Conservation (phyloP, 2,888 invertebrate genomes). For the Brenthis hecate region DNA sequence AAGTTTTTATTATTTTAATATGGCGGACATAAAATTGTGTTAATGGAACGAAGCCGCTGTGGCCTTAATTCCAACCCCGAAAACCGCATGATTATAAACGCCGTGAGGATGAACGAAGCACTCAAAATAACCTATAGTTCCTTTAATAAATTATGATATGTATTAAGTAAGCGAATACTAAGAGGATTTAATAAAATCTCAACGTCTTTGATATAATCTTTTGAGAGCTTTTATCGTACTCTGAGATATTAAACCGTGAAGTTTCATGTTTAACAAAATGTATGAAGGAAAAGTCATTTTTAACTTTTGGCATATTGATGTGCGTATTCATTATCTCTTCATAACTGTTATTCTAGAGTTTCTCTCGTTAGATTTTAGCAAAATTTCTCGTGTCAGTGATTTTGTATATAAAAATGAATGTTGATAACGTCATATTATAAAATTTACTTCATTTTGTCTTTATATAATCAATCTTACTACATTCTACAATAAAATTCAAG, state of each 20-base stretch:
- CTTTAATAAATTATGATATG: constrained; percentile 41
- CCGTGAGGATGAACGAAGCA: constrained; percentile 54
- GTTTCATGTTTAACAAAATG: constrained; percentile 37
- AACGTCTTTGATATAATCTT: constrained; percentile 41
- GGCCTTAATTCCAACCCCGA: constrained; percentile 67
- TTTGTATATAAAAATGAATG: too few species aligned
- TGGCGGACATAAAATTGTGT: constrained; percentile 81
- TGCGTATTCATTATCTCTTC: background rate
- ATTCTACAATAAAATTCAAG: too few species aligned
- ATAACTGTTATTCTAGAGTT: background rate
- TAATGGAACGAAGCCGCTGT: constrained; percentile 75
- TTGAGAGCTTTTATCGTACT: constrained; percentile 39
- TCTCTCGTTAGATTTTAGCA: background rate
- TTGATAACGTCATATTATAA: too few species aligned
- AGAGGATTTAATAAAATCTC: constrained; percentile 41
- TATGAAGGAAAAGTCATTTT: constrained; percentile 28
- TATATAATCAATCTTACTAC: too few species aligned
- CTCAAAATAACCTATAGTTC: constrained; percentile 37
- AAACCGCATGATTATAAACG: constrained; percentile 64
- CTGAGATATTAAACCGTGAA: constrained; percentile 37
- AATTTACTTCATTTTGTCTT: too few species aligned
- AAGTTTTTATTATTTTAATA: constrained; percentile 84
- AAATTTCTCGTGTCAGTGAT: background rate
- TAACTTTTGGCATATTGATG: constrained; percentile 11
- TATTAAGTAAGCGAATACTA: constrained; percentile 38